Evolutionary conservation across 2,797 vertebrate genomes (phyloP).

Genomic region (Paedocypris micromegethes): DNA sequence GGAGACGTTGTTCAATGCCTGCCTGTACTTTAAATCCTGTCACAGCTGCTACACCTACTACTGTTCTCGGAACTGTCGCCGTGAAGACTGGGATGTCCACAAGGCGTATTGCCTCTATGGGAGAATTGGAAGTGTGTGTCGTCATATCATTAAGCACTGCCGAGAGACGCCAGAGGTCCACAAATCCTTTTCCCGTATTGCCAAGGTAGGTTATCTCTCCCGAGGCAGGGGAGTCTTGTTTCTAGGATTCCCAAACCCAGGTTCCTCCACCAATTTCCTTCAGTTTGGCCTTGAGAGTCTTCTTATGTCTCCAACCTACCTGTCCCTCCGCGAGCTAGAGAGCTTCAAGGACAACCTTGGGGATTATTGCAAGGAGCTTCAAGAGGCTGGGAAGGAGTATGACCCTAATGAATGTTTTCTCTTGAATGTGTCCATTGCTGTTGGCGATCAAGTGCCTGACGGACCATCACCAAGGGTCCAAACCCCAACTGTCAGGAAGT

Average conservation of each 20-base stretch:
- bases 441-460: conserved; percentile 82
- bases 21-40: conserved; percentile 97
- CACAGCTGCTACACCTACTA: conserved; percentile 99
- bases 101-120: conserved; percentile 93
- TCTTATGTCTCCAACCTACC: conserved; percentile 90
- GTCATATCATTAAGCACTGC: conserved; percentile 92
- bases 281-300: conserved; percentile 89
- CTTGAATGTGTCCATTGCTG: conserved; percentile 94
- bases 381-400: conserved; percentile 87
- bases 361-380: conserved; percentile 87
- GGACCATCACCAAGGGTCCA: conserved; percentile 81
- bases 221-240: conserved; percentile 92
- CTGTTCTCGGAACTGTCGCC: conserved; percentile 91
- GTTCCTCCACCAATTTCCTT: conserved; percentile 86
- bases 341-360: conserved; percentile 89
- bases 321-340: conserved; percentile 90
- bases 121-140: conserved; percentile 85
- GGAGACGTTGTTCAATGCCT: conserved; percentile 93
- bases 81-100: conserved; percentile 94
- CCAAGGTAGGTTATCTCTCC: conserved; percentile 94
- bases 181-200: conserved; percentile 94
- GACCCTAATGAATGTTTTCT: conserved; percentile 97
- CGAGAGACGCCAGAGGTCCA: conserved; percentile 87
- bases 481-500: conserved; percentile 89
- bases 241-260: conserved; percentile 89